These are phyloP conservation scores for Agrochola lota DNA, from an alignment of 2,888 invertebrate species.

Conservation along the genomic window DNA sequence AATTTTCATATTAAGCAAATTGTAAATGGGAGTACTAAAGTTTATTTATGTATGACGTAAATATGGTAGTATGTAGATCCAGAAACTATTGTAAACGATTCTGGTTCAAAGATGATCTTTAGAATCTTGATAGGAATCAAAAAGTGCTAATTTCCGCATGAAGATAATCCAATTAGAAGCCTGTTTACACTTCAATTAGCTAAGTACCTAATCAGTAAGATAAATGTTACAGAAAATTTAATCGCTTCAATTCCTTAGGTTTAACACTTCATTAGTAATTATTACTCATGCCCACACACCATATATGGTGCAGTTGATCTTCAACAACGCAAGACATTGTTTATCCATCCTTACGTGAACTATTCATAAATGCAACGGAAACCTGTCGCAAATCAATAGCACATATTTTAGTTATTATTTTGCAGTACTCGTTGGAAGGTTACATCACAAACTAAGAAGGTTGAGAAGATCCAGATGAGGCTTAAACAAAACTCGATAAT, in stretches of 20 bases:
- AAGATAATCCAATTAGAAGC: slow-evolving; percentile 10
- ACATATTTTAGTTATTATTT: slow-evolving; percentile 53
- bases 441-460: slow-evolving; percentile 10
- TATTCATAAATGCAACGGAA: slow-evolving; percentile 39
- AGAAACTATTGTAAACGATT: background rate
- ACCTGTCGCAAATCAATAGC: slow-evolving; percentile 52
- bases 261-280: slow-evolving; percentile 15
- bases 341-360: slow-evolving; percentile 20
- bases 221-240: slow-evolving; percentile 26
- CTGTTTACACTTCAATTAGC: slow-evolving; percentile 17
- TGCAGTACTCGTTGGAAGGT: slow-evolving; percentile 47
- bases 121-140: background rate
- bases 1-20: slow-evolving; percentile 47
- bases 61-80: background rate
- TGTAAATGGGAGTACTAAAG: slow-evolving; percentile 26
- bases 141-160: background rate
- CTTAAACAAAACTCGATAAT: background rate
- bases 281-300: slow-evolving; percentile 6
- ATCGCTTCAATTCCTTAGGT: slow-evolving; percentile 2
- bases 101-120: background rate
- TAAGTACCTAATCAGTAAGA: background rate
- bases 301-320: background rate
- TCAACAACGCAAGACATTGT: slow-evolving; percentile 1
- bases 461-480: slow-evolving; percentile 16
- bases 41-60: slow-evolving; percentile 2